A percentile compares a stretch with the other conserved stretches of the same genome.
phyloP scores from a whole-genome alignment of 1,140 invertebrate genomes.

The Alviniconcha marisindica region DNA sequence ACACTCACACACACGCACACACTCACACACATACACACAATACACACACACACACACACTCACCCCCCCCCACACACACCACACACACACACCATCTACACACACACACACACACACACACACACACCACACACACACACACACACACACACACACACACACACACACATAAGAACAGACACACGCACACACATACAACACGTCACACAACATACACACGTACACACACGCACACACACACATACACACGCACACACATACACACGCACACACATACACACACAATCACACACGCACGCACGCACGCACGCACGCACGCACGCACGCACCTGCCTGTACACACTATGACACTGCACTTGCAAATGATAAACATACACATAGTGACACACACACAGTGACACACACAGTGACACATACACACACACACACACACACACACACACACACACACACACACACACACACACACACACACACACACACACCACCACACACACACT shows the following conservation, averaged over 20 bases:
- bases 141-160: slow-evolving; percentile 20
- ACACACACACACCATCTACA: not conserved
- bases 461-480: too few species aligned
- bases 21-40: not conserved
- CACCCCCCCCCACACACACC: not conserved
- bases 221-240: not conserved
- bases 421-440: too few species aligned
- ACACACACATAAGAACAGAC: not conserved
- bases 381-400: too few species aligned
- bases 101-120: not conserved
- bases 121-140: slow-evolving; percentile 11
- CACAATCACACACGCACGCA: not conserved
- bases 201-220: not conserved
- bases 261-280: slow-evolving; percentile 7
- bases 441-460: too few species aligned
- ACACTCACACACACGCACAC: slow-evolving; percentile 4
- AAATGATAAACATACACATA: too few species aligned
- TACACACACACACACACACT: not conserved
- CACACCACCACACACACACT: too few species aligned
- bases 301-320: too few species aligned
- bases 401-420: too few species aligned
- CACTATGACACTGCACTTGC: too few species aligned
- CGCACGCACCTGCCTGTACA: too few species aligned
- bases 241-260: slow-evolving; percentile 8
- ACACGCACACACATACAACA: not conserved